A percentile compares a stretch with the other conserved stretches of the same genome.
Evolutionary conservation across 2,797 vertebrate genomes (phyloP).

Genomic region (Toxotes lorentzi): DNA sequence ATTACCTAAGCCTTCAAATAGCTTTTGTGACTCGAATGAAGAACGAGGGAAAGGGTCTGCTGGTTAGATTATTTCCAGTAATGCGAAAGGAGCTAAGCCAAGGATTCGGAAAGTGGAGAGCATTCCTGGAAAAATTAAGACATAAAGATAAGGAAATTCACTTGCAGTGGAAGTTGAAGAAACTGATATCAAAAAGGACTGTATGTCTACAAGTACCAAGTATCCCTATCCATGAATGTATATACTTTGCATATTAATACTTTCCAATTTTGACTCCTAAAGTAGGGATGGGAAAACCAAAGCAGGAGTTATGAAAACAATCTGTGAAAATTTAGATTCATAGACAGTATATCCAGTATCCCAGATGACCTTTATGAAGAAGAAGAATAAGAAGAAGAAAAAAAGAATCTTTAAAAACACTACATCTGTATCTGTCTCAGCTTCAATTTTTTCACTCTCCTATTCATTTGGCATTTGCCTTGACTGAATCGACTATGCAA

Average conservation of each 20-base stretch:
- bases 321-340: conserved; percentile 44
- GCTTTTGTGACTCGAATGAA: conserved; percentile 35
- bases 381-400: not conserved
- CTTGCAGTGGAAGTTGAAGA: not conserved
- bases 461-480: not conserved
- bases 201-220: not conserved
- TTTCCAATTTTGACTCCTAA: conserved; percentile 4
- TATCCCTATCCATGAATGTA: not conserved
- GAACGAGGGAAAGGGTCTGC: not conserved
- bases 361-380: conserved; percentile 18
- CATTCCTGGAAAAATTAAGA: conserved; percentile 7
- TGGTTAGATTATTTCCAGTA: conserved; percentile 58
- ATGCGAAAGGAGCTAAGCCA: conserved; percentile 27
- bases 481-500: not conserved
- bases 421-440: not conserved
- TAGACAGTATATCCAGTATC: conserved; percentile 9
- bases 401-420: not conserved
- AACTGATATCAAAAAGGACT: not conserved
- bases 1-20: conserved; percentile 37
- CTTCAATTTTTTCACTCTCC: not conserved
- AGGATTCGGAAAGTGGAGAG: not conserved
- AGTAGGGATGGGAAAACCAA: conserved; percentile 14
- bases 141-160: conserved; percentile 8
- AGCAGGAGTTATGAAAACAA: conserved; percentile 35
- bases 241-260: not conserved